Evolutionary conservation across 2,888 invertebrate species (phyloP).

Genomic region (Bembecia ichneumoniformis): DNA sequence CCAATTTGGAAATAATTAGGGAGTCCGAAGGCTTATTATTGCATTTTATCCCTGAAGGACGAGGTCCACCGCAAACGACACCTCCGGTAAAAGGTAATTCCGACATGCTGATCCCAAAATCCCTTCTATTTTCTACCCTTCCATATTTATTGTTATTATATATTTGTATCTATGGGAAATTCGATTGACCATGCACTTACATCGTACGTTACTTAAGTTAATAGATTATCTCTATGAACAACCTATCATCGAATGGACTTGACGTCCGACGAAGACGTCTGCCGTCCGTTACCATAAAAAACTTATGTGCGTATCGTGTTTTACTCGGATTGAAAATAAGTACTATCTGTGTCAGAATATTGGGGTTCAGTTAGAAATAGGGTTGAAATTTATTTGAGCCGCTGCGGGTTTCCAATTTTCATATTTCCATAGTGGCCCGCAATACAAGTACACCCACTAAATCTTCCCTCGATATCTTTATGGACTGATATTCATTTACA

Average conservation of each 20-base stretch:
- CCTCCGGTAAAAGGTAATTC: neutral
- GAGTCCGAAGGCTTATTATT: neutral
- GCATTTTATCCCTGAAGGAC: neutral
- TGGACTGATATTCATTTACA: constrained; percentile 48
- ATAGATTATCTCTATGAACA: no score
- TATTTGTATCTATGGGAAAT: no score
- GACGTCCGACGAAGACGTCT: no score
- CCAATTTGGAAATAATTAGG: no score
- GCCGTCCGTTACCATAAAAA: no score
- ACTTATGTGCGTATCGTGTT: neutral
- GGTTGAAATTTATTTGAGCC: constrained; percentile 53
- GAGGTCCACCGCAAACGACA: neutral
- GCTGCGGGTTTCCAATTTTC: constrained; percentile 58
- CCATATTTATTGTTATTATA: no score
- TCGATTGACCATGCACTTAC: no score
- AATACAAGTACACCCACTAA: constrained; percentile 35
- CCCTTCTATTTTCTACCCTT: neutral
- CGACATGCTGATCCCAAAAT: neutral
- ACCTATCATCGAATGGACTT: no score
- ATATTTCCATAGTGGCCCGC: constrained; percentile 51
- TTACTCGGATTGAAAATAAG: neutral
- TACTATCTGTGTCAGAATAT: constrained; percentile 28
- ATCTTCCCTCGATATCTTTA: constrained; percentile 57
- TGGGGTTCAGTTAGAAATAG: constrained; percentile 49
- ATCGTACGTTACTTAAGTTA: no score